Percentiles rank a stretch among this genome's conserved stretches.
These are phyloP conservation scores for Atta texana DNA, from an alignment of 1,140 invertebrate species.

Conservation along the genomic window DNA sequence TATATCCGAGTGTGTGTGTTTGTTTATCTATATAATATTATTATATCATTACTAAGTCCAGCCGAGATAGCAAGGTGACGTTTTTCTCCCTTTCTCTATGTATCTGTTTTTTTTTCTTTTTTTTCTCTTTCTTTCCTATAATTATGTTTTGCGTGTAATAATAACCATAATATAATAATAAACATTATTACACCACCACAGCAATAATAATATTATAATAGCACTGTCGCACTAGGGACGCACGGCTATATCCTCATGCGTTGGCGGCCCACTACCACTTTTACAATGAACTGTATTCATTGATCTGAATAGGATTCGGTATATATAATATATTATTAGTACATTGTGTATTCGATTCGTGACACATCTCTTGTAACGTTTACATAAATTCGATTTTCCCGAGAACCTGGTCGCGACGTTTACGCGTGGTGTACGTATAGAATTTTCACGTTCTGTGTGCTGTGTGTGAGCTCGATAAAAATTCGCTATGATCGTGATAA, in stretches of 20 bases:
- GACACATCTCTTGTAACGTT: slow-evolving; percentile 41
- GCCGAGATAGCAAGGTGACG: slow-evolving; percentile 68
- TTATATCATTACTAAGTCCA: slow-evolving; percentile 73
- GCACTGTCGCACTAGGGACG: slow-evolving; percentile 78
- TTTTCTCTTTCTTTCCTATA: slow-evolving; percentile 68
- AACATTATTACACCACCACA: slow-evolving; percentile 81
- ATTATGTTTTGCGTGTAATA: slow-evolving; percentile 75
- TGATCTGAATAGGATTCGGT: slow-evolving; percentile 74
- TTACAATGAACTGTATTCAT: slow-evolving; percentile 76
- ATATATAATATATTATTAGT: slow-evolving; percentile 73
- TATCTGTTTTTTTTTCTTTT: slow-evolving; percentile 40
- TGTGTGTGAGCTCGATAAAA: slow-evolving; percentile 56
- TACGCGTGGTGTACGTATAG: slow-evolving; percentile 24
- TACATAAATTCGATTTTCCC: slow-evolving; percentile 63
- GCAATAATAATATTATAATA: slow-evolving; percentile 81
- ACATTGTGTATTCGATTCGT: slow-evolving; percentile 67
- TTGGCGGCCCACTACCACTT: slow-evolving; percentile 75
- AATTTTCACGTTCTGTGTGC: not conserved
- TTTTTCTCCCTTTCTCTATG: slow-evolving; percentile 6
- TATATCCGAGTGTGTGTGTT: slow-evolving; percentile 63
- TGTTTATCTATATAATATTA: slow-evolving; percentile 71
- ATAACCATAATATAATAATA: slow-evolving; percentile 81
- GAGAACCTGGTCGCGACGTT: slow-evolving; percentile 62
- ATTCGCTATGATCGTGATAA: slow-evolving; percentile 65
- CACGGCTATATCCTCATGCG: slow-evolving; percentile 73